phyloP scores from a whole-genome alignment of 2,113 vertebrate genomes.

The Cynopterus brachyotis region DNA sequence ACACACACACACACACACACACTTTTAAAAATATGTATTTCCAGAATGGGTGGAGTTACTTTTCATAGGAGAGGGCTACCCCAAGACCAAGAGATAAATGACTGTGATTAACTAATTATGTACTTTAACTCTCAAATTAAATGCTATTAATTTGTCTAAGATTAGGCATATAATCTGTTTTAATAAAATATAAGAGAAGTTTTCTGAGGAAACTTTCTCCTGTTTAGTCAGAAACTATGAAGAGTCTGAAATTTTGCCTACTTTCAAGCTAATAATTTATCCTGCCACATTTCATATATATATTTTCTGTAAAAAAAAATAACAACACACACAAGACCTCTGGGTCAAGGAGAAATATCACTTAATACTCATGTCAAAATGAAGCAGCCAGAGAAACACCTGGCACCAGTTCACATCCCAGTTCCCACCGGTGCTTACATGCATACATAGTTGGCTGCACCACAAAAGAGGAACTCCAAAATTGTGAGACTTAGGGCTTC shows the following conservation, averaged over 20 bases:
- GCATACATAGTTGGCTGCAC: fast-evolving
- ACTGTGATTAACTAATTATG: background rate
- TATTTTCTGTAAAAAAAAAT: background rate
- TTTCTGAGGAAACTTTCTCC: background rate
- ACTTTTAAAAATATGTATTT: too few relatives aligned
- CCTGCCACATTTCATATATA: background rate
- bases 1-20: too few relatives aligned
- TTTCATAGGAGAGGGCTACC: background rate
- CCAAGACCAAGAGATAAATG: background rate
- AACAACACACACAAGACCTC: background rate
- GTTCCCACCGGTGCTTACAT: background rate
- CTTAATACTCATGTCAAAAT: background rate
- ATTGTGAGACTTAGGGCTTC: background rate
- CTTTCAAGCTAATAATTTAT: background rate
- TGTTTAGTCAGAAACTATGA: background rate
- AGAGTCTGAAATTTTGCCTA: background rate
- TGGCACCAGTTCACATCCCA: background rate
- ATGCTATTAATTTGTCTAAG: background rate
- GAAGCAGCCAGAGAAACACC: background rate
- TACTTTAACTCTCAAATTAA: background rate
- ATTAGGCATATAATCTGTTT: background rate
- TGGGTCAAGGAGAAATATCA: background rate
- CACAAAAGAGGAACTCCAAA: background rate
- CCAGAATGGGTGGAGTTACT: background rate
- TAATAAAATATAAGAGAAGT: background rate